Base-by-base conservation (phyloP, 2,888 invertebrate species). In the Spialia ferax region DNA sequence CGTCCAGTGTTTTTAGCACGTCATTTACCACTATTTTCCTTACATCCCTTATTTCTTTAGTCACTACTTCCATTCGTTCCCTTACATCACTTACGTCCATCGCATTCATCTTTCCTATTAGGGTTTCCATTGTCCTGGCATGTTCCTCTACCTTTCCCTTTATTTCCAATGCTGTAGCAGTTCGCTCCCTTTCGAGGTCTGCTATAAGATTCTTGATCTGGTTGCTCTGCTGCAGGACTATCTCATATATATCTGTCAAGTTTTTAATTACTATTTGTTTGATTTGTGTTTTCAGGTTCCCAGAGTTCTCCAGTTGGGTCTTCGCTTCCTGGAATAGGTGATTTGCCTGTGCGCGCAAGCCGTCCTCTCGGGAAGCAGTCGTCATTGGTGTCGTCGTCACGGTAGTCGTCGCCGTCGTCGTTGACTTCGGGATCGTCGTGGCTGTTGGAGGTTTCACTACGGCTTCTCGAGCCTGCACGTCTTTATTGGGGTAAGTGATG, bases 381-480 rank as follows among this genome's bases (percentile, higher is more conserved):
- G n/a, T 38, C 38, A n/a, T 38, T 5, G 38, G 38, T n/a, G 38
- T n/a, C 38, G n/a, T 38, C 38, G 38, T n/a, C 13, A 13, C 4
- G 5, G 38, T 38, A 1, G 32, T 32, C 32, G 38, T 38, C n/a
- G n/a, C n/a, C n/a, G 38, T 38, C 38, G 8, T 38, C 13, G 2
- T 13, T 13, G 35, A 13, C 35, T 2, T 35, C 35, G 35, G 38
- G n/a, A 38, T 38, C 38, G 38, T 38, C 38, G 38, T 38, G 13
- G 38, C 38, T 5, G n/a, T 38, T n/a, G 38, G n/a, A n/a, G 38
- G 38, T n/a, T 38, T 38, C 13, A 38, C 38, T 38, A 38, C 38
- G 38, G 38, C 38, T n/a, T 38, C 38, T n/a, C 38, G 38, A n/a
- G 38, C 38, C 38, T n/a, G 38, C 38, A 38, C 38, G 38, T 38